Base-by-base conservation (phyloP, 1,140 invertebrate species). In the Zaprionus gabonicus region DNA sequence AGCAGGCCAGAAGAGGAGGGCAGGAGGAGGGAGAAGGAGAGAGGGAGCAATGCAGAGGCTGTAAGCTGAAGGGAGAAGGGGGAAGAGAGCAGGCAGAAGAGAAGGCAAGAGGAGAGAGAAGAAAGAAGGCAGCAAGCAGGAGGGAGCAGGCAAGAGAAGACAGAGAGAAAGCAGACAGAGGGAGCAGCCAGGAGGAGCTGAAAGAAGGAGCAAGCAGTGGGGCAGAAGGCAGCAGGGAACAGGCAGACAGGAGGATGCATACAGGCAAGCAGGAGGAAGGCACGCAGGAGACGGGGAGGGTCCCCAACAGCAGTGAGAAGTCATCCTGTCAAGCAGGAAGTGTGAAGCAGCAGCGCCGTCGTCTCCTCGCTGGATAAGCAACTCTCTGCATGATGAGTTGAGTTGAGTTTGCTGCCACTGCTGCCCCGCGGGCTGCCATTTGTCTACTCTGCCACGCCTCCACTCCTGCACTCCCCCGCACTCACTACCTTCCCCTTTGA, bases 251-350 rank as follows among this genome's bases (percentile, higher is more conserved):
- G 5, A 31, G 28, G 7, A 2, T 1, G 23, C 23, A 23, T 0
- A 1, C 23, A 49, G 69, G 0, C 20, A 20, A 0, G 28, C 49
- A 49, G 69, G 5, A 31, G 7, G 7, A 0, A 31, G 2, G 0
- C 6, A 9, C 0, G 28, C 28, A 31, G 28, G 9, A 31, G 9
- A n/a, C n/a, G n/a, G n/a, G 31, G 31, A 34, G 31, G 9, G 0
- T 34, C 31, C 31, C 38, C 15, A 41, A 4, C 38, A n/a, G 38
- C 38, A 17, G 41, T 7, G 41, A 46, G 81, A 64, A 71, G 75
- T 80, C 84, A 82, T 77, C 68, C 83, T 82, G 83, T 67, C 83
- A 85, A 86, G 83, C 80, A 87, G 83, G 83, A 87, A 88, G 84
- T 88, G 85, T 87, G 84, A 87, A 87, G 84, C 78, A 68, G 82